Conservation (phyloP, 1,140 invertebrate species). For the Agraylea sexmaculata region DNA sequence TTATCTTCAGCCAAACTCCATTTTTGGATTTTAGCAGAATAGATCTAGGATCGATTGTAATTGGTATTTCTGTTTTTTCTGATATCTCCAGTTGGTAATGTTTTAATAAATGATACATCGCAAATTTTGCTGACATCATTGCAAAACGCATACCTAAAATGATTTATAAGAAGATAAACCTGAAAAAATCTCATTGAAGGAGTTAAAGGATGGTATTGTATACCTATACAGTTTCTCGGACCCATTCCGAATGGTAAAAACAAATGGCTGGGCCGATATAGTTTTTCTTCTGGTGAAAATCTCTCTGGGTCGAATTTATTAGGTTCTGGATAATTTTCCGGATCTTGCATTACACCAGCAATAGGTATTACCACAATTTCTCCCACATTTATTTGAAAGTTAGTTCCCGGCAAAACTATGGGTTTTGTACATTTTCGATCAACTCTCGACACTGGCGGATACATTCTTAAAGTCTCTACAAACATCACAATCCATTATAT, state of each 20-base stretch:
- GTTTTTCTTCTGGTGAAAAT: constrained; percentile 39
- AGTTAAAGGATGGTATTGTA: constrained; percentile 24
- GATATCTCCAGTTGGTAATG: constrained; percentile 14
- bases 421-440: constrained; percentile 37
- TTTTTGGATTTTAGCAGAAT: constrained; percentile 17
- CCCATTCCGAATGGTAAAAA: constrained; percentile 63
- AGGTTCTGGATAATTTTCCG: constrained; percentile 44
- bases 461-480: constrained; percentile 48
- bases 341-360: constrained; percentile 46
- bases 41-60: constrained; percentile 12
- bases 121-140: constrained; percentile 19
- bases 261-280: constrained; percentile 36
- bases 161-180: not conserved
- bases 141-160: constrained; percentile 19
- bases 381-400: constrained; percentile 31
- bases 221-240: constrained; percentile 61
- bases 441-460: constrained; percentile 41
- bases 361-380: constrained; percentile 35
- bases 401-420: constrained; percentile 38
- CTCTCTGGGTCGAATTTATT: constrained; percentile 46
- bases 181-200: not conserved
- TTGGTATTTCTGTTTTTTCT: constrained; percentile 15
- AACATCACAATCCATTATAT: no score
- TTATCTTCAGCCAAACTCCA: constrained; percentile 15
- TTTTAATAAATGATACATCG: constrained; percentile 14